Evolutionary conservation across 2,888 invertebrate species (phyloP).

Genomic region (Lasioglossum morio): DNA sequence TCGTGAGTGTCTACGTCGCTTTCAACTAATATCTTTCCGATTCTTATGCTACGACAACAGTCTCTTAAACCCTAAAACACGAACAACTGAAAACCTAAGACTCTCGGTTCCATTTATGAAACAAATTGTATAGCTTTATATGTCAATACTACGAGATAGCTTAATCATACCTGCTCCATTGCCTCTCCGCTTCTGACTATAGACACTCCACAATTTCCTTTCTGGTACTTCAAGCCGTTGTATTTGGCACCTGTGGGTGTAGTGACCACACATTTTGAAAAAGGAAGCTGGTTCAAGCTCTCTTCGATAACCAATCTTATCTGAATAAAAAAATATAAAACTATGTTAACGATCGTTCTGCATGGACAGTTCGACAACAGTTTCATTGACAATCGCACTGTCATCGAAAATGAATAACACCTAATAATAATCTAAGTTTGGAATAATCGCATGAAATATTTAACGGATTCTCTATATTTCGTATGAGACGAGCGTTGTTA

Average conservation of each 20-base stretch:
- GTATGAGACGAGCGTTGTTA: not conserved
- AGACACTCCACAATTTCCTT: conserved; percentile 99
- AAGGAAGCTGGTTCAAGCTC: conserved; percentile 98
- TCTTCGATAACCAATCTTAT: conserved; percentile 99
- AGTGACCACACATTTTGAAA: conserved; percentile 94
- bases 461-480: not conserved
- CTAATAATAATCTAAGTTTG: not conserved
- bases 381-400: not conserved
- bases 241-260: conserved; percentile 97
- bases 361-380: not conserved
- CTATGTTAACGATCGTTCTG: not conserved
- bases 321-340: conserved; percentile 76
- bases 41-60: conserved; percentile 98
- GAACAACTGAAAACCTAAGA: not conserved
- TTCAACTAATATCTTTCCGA: conserved; percentile 99
- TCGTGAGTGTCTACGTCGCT: conserved; percentile 98
- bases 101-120: not conserved
- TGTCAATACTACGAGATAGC: not conserved
- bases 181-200: conserved; percentile 97
- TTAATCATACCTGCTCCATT: conserved; percentile 92
- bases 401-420: not conserved
- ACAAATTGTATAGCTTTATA: not conserved
- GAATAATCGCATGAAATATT: not conserved
- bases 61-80: conserved; percentile 91
- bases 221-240: conserved; percentile 96